A percentile compares a stretch with the other conserved stretches of the same genome.
Evolutionary conservation across 2,888 invertebrate species (phyloP).

Genomic region (Ramazzottius varieornatus): DNA sequence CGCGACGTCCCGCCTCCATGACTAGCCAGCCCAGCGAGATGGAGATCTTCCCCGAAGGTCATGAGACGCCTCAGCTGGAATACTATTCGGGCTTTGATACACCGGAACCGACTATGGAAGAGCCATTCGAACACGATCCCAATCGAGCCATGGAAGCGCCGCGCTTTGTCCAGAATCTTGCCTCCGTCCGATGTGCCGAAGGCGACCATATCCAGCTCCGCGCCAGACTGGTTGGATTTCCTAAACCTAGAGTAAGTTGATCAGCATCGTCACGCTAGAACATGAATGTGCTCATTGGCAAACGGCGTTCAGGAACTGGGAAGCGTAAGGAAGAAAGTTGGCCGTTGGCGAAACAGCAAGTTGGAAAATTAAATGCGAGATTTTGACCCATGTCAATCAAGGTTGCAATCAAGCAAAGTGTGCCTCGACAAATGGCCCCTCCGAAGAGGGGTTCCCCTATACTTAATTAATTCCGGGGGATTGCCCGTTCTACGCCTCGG

Average conservation of each 20-base stretch:
- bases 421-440: too few species aligned
- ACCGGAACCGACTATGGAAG: neutral
- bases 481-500: too few species aligned
- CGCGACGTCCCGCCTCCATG: neutral
- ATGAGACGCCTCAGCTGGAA: neutral
- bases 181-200: neutral
- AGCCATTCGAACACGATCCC: neutral
- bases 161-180: neutral
- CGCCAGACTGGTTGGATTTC: neutral
- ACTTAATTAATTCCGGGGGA: too few species aligned
- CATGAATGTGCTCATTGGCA: too few species aligned
- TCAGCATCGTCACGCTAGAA: too few species aligned
- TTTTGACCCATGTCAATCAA: too few species aligned
- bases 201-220: neutral
- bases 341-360: too few species aligned
- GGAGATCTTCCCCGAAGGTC: neutral
- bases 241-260: neutral
- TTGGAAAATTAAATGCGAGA: too few species aligned
- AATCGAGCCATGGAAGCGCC: neutral
- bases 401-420: too few species aligned
- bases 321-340: neutral
- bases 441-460: too few species aligned
- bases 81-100: neutral
- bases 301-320: too few species aligned
- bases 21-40: neutral